These are phyloP conservation scores for Eospalax fontanierii DNA, from an alignment of 2,797 vertebrate genomes.

Conservation along the genomic window DNA sequence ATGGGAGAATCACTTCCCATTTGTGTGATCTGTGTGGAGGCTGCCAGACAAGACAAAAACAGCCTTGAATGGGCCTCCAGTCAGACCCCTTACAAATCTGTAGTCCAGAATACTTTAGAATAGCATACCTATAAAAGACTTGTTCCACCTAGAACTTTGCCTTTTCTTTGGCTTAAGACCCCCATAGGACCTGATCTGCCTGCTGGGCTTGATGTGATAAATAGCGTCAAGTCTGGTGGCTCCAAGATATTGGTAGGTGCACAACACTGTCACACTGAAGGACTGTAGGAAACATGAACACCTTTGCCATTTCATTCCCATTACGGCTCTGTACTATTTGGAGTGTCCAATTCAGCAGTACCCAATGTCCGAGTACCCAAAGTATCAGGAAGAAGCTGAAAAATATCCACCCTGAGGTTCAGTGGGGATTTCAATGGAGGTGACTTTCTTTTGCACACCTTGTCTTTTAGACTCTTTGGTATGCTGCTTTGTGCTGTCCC, in stretches of 20 bases:
- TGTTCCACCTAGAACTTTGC: conserved; percentile 72
- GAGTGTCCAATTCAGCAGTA: not conserved
- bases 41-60: not conserved
- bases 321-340: not conserved
- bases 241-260: conserved; percentile 71
- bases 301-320: not conserved
- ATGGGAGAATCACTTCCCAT: not conserved
- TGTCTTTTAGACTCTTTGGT: not conserved
- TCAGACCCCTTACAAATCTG: conserved; percentile 63
- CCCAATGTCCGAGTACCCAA: not conserved
- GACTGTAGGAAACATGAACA: conserved; percentile 33
- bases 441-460: not conserved
- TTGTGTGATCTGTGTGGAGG: not conserved
- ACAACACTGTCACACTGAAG: conserved; percentile 68
- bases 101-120: conserved; percentile 58
- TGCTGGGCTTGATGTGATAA: conserved; percentile 78
- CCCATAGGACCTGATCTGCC: conserved; percentile 75
- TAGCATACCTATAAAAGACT: conserved; percentile 74
- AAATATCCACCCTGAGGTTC: not conserved
- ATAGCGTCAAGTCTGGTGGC: conserved; percentile 84
- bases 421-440: not conserved
- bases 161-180: conserved; percentile 79
- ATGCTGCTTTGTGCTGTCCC: not conserved
- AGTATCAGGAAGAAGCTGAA: conserved; percentile 22
- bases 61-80: not conserved